phyloP scores from a whole-genome alignment of 1,140 invertebrate genomes.

The Maconellicoccus hirsutus region DNA sequence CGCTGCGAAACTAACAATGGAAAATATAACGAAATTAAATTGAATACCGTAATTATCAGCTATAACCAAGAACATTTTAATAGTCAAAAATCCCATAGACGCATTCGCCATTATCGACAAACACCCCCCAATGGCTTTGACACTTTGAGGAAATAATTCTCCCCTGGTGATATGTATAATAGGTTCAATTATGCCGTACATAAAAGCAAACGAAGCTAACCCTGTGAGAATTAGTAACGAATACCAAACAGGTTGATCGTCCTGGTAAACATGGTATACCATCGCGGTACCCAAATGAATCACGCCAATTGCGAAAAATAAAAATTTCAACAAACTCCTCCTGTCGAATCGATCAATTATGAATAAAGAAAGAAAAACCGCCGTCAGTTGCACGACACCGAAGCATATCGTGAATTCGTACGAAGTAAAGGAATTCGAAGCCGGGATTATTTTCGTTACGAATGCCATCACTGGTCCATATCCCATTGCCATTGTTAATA shows the following conservation, averaged over 20 bases:
- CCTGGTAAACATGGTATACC: no score
- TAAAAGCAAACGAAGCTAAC: neutral
- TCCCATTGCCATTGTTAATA: neutral
- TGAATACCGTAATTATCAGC: constrained; percentile 47
- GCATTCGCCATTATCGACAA: constrained; percentile 37
- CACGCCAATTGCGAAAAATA: neutral
- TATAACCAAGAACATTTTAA: constrained; percentile 56
- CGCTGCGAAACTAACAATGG: constrained; percentile 50
- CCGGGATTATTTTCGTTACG: neutral
- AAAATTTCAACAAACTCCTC: no score
- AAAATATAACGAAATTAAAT: constrained; percentile 68
- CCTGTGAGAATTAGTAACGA: no score
- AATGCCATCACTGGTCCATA: neutral
- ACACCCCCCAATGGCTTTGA: constrained; percentile 44
- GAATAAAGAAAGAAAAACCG: neutral
- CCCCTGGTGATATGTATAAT: constrained; percentile 46
- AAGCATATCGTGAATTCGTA: neutral
- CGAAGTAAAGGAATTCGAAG: neutral
- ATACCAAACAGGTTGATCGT: no score
- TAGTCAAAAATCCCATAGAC: constrained; percentile 51
- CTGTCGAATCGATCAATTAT: neutral
- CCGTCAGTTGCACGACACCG: neutral
- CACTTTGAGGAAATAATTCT: constrained; percentile 48
- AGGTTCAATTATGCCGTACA: constrained; percentile 35
- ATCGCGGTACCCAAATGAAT: constrained; percentile 36